A percentile compares a stretch with the other conserved stretches of the same genome.
phyloP scores from a whole-genome alignment of 2,113 vertebrate genomes.

The Antigone vipio region DNA sequence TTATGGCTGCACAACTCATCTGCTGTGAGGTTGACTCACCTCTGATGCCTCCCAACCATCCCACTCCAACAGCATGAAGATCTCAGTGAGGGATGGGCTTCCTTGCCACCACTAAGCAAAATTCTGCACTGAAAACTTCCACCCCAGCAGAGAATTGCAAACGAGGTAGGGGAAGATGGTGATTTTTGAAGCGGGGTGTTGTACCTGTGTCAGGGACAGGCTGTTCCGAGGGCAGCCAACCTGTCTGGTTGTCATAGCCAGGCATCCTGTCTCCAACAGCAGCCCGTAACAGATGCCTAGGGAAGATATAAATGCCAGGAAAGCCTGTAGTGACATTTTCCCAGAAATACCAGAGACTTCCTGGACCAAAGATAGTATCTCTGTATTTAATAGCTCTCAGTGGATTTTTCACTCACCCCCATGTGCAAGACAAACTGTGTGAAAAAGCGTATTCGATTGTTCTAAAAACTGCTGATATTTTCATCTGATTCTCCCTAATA shows the following conservation, averaged over 20 bases:
- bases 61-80: neutral
- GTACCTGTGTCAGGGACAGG: neutral
- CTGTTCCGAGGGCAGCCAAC: neutral
- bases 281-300: neutral
- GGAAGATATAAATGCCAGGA: slow-evolving; percentile 24
- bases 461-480: neutral
- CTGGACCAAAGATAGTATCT: neutral
- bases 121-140: neutral
- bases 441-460: neutral
- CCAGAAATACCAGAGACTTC: slow-evolving; percentile 40
- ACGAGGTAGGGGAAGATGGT: neutral
- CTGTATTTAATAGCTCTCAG: neutral
- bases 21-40: neutral
- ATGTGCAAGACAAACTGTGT: neutral
- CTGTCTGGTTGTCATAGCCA: neutral
- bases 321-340: slow-evolving; percentile 26
- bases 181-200: neutral
- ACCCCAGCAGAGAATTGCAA: neutral
- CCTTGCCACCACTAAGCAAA: neutral
- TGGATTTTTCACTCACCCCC: neutral
- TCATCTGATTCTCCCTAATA: neutral
- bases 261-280: slow-evolving; percentile 6
- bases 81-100: neutral
- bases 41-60: neutral
- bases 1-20: neutral